Evolutionary conservation across 2,113 vertebrate genomes (phyloP), one percentile per base, ranked within the genome.

Genomic region (Cacatua alba): DNA sequence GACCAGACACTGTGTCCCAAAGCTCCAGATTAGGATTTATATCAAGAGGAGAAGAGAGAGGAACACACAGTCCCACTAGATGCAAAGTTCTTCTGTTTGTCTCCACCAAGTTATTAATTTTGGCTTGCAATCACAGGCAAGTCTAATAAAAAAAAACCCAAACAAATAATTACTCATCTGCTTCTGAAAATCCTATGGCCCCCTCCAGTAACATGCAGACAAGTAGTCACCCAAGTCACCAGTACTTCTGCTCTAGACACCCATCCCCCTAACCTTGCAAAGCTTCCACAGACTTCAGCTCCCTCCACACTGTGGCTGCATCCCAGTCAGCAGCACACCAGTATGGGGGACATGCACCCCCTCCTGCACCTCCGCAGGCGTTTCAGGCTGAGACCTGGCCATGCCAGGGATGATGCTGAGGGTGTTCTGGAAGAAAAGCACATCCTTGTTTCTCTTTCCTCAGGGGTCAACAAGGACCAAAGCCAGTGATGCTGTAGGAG

Each of bases 221-320:
- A 44, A 57, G 13, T 10, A 82, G 16, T 35, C 35, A 79, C 20
- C 10, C 25, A 37, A 48, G 10, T 24, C 71, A 72, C 64, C 37
- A 77, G 4, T n/a, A 60, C 63, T 51, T 37, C 86, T 88, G 55
- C 83, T 80, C 17, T 17, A 69, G 15, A 31, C 85, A 67, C 48
- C 3, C 3, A 33, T 15, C 7, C 48, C 57, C 33, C 20, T n/a
- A 44, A 0, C 39, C 39, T 20, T 72, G 29, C 25, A 44, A 17
- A 55, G 14, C 25, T 60, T 25, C 52, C 7, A 23, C 35, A 37
- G 46, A 53, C 17, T 28, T 46, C 59, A n/a, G 15, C 26, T 9
- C 33, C n/a, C 26, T 52, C 24, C 6, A 2, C 25, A n/a, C 17
- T 1, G 1, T 18, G 37, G 21, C 39, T 0, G 0, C 2, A 18